Evolutionary conservation across 2,797 vertebrate genomes (phyloP).

Genomic region (Pampus argenteus): DNA sequence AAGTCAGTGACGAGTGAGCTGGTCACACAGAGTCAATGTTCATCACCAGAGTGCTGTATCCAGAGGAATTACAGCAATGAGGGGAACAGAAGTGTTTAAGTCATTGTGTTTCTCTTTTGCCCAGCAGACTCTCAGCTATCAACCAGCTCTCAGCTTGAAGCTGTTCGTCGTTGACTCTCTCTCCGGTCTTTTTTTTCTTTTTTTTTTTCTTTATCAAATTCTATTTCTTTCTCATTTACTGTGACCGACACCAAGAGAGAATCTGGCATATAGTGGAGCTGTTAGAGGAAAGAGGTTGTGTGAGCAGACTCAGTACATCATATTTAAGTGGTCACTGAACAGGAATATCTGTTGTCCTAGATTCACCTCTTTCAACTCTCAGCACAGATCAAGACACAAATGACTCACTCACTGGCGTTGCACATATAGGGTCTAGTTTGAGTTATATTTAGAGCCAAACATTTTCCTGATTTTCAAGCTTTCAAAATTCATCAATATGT

Average conservation of each 20-base stretch:
- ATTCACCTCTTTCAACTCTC: constrained; percentile 1
- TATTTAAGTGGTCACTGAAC: constrained; percentile 32
- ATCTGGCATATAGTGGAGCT: constrained; percentile 15
- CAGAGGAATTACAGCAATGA: constrained; percentile 44
- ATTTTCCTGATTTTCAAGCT: neutral
- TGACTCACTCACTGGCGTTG: neutral
- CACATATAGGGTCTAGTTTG: neutral
- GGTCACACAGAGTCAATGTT: constrained; percentile 47
- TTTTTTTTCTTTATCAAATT: constrained; percentile 28
- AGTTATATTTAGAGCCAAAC: neutral
- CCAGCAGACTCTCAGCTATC: constrained; percentile 52
- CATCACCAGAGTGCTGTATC: constrained; percentile 60
- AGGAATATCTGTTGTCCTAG: constrained; percentile 20
- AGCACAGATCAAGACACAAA: constrained; percentile 4
- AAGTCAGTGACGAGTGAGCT: constrained; percentile 51
- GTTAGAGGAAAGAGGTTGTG: constrained; percentile 14
- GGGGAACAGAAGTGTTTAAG: constrained; percentile 52
- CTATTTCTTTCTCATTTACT: constrained; percentile 37
- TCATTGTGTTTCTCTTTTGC: constrained; percentile 55
- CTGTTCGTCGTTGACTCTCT: constrained; percentile 29
- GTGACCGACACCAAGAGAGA: constrained; percentile 23
- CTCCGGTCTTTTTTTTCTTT: constrained; percentile 26
- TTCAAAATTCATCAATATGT: neutral
- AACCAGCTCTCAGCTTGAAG: constrained; percentile 45
- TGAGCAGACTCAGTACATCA: constrained; percentile 3